Conservation (phyloP, 2,888 invertebrate genomes). For the Drosophila robusta region DNA sequence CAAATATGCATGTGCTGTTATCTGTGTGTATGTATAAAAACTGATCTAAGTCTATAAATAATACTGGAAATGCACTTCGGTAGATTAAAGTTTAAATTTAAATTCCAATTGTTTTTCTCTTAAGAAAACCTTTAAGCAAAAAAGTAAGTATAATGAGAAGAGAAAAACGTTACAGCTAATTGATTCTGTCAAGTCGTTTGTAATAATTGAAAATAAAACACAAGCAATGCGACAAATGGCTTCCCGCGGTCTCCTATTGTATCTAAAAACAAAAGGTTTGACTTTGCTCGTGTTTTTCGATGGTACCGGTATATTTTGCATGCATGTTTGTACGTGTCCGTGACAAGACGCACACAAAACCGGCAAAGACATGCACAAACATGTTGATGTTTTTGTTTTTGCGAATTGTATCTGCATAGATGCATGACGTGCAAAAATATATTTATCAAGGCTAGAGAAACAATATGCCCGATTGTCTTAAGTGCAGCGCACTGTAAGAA, state of each 20-base stretch:
- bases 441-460: conserved; percentile 17
- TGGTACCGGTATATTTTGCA: conserved; percentile 22
- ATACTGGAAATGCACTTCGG: neutral
- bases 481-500: conserved; percentile 43
- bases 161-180: neutral
- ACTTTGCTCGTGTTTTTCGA: conserved; percentile 6
- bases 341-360: conserved; percentile 15
- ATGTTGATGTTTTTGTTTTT: conserved; percentile 10
- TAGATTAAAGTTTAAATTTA: neutral
- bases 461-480: conserved; percentile 42
- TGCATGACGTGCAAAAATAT: conserved; percentile 7
- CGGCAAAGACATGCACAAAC: conserved; percentile 38
- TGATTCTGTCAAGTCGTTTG: neutral
- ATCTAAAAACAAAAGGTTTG: neutral
- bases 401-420: conserved; percentile 28
- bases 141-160: neutral
- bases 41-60: neutral
- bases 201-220: neutral
- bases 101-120: too few species aligned
- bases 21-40: neutral
- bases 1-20: neutral
- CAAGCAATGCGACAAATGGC: conserved; percentile 11
- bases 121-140: too few species aligned
- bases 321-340: conserved; percentile 37
- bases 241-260: conserved; percentile 12